Conservation (phyloP, 2,113 vertebrate species). For the Sisor rabdophorus region DNA sequence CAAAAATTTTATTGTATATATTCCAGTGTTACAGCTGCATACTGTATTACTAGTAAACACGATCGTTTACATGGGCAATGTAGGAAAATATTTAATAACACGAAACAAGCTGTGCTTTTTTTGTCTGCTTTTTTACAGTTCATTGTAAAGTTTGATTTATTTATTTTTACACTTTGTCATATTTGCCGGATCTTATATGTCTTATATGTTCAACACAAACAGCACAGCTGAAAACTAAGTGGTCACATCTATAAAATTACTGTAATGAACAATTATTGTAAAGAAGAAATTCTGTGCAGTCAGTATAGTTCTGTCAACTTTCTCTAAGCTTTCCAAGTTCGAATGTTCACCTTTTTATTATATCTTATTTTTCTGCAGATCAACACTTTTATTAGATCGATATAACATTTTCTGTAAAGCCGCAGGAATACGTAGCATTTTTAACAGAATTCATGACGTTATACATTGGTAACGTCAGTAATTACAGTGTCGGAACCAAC, state of each 20-base stretch:
- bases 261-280: not conserved
- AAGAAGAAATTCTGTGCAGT: not conserved
- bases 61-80: conserved; percentile 5
- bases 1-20: conserved; percentile 38
- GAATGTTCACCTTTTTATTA: not conserved
- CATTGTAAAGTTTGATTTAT: conserved; percentile 17
- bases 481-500: conserved; percentile 11
- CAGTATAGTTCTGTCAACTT: not conserved
- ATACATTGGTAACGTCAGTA: not conserved
- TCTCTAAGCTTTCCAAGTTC: not conserved
- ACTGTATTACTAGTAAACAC: conserved; percentile 3
- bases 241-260: conserved; percentile 9
- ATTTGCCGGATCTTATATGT: conserved; percentile 41
- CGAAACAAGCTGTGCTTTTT: not conserved
- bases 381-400: not conserved
- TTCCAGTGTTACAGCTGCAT: conserved; percentile 14
- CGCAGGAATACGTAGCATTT: conserved; percentile 36
- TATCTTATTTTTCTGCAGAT: not conserved
- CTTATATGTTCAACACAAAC: conserved; percentile 6
- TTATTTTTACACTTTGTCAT: conserved; percentile 42
- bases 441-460: not conserved
- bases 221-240: not conserved
- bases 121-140: conserved; percentile 2
- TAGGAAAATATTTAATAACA: not conserved
- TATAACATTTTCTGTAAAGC: not conserved